Conservation (phyloP, 2,797 vertebrate genomes). For the Philypnodon macrostomus region DNA sequence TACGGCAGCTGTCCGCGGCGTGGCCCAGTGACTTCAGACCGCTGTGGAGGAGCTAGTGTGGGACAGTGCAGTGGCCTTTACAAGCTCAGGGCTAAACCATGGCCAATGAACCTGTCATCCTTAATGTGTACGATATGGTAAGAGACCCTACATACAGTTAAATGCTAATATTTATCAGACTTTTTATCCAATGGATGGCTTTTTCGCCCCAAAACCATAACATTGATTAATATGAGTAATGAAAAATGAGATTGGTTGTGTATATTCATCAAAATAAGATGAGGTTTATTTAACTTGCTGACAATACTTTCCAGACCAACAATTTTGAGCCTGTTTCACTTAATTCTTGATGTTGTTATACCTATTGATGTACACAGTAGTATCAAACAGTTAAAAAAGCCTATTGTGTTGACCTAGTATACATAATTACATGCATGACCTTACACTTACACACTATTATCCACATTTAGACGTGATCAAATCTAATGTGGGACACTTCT, state of each 20-base stretch:
- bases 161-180: not conserved
- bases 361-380: too few species aligned
- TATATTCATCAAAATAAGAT: too few species aligned
- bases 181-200: not conserved
- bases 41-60: slow-evolving; percentile 53
- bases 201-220: too few species aligned
- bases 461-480: not conserved
- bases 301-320: too few species aligned
- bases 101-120: slow-evolving; percentile 95
- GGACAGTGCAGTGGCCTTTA: slow-evolving; percentile 64
- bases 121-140: slow-evolving; percentile 97
- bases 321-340: too few species aligned
- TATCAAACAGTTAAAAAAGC: too few species aligned
- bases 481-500: not conserved
- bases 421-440: too few species aligned
- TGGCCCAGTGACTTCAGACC: slow-evolving; percentile 52
- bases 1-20: slow-evolving; percentile 15
- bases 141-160: slow-evolving; percentile 28
- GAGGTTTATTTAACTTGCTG: too few species aligned
- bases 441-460: not conserved
- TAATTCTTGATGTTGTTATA: too few species aligned
- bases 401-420: too few species aligned
- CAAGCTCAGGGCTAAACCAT: slow-evolving; percentile 82
- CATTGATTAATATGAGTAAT: too few species aligned
- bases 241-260: too few species aligned